Conservation (phyloP, 1,140 invertebrate species). For the Bombus turneri region DNA sequence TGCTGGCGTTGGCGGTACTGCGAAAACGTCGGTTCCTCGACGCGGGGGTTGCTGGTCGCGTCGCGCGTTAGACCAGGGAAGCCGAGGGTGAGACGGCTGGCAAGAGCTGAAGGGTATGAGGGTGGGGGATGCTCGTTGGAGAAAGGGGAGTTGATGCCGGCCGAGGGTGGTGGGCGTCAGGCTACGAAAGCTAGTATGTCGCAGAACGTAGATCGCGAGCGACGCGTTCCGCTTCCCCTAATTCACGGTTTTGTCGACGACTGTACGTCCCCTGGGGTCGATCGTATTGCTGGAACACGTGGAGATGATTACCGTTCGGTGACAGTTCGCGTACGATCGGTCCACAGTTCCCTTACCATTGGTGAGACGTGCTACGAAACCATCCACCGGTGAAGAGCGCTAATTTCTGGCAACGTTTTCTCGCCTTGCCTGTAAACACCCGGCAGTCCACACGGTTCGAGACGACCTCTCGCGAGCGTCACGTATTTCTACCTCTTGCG, state of each 20-base stretch:
- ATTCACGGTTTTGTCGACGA: conserved; percentile 36
- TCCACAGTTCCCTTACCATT: no score
- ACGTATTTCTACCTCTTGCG: conserved; percentile 36
- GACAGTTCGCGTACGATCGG: background rate
- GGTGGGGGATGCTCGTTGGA: conserved; percentile 23
- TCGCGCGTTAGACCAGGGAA: conserved; percentile 14
- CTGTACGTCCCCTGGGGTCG: conserved; percentile 25
- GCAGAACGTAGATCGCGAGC: conserved; percentile 78
- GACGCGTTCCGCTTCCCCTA: conserved; percentile 70
- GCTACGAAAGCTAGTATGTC: conserved; percentile 77
- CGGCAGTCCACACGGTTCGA: conserved; percentile 26
- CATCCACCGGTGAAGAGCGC: background rate
- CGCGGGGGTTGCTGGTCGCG: conserved; percentile 51
- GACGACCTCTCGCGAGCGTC: conserved; percentile 59
- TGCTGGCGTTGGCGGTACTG: conserved; percentile 59
- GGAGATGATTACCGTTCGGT: conserved; percentile 41
- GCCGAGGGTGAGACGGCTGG: conserved; percentile 3
- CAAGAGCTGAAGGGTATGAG: conserved; percentile 10
- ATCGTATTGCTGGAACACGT: conserved; percentile 53
- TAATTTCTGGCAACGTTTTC: conserved; percentile 11
- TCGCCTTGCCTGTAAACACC: conserved; percentile 56
- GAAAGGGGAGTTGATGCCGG: conserved; percentile 24
- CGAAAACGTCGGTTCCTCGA: conserved; percentile 58
- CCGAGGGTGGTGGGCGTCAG: conserved; percentile 67
- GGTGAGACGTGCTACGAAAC: conserved; percentile 8